Conservation (phyloP, 2,888 invertebrate species). For the Seira ritae region DNA sequence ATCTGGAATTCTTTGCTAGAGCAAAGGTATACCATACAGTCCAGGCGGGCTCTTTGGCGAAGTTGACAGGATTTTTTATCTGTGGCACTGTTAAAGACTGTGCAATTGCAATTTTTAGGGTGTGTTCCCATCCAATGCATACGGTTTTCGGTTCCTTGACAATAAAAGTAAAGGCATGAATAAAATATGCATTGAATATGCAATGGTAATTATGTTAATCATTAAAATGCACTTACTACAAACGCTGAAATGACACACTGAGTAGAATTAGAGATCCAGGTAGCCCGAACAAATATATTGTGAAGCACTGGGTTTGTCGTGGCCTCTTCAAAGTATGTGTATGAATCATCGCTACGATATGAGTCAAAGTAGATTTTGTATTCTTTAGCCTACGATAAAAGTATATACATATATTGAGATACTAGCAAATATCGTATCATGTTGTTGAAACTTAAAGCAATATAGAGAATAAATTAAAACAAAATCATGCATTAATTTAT, state of each 20-base stretch:
- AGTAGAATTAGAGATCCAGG: neutral
- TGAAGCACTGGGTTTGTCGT: slow-evolving; percentile 24
- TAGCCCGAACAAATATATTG: neutral
- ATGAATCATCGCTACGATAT: slow-evolving; percentile 55
- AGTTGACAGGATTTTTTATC: neutral
- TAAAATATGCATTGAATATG: no score
- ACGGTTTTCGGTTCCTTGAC: slow-evolving; percentile 28
- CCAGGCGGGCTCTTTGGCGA: slow-evolving; percentile 8
- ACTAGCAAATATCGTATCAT: no score
- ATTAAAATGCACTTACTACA: neutral
- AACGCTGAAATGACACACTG: slow-evolving; percentile 54
- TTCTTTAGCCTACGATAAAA: slow-evolving; percentile 16
- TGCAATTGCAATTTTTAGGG: slow-evolving; percentile 34
- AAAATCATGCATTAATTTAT: no score
- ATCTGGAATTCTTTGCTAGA: slow-evolving; percentile 51
- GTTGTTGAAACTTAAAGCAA: no score
- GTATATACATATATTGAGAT: no score
- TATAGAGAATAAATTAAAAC: no score
- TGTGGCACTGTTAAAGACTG: slow-evolving; percentile 35
- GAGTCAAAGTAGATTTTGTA: slow-evolving; percentile 63
- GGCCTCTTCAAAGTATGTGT: slow-evolving; percentile 57
- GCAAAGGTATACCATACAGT: slow-evolving; percentile 41
- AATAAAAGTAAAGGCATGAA: no score
- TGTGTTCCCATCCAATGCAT: slow-evolving; percentile 59
- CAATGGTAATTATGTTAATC: no score